These are phyloP conservation scores for Aurelia sp. DNA, from an alignment of 30 jellyfish, hydroid and myxozoan species.

Conservation along the genomic window DNA sequence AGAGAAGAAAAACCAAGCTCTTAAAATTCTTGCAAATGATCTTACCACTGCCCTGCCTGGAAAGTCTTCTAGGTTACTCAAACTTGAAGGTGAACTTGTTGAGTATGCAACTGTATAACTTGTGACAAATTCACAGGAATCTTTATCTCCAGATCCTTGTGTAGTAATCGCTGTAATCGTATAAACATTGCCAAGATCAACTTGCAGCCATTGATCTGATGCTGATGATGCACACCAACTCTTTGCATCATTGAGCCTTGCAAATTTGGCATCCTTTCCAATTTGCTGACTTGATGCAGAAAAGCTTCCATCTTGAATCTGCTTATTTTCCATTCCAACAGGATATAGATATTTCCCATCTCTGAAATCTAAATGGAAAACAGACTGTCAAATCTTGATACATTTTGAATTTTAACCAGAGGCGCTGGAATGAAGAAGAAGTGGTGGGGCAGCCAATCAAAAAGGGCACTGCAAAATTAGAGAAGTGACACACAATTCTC, in stretches of 20 bases:
- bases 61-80: slow-evolving; percentile 4
- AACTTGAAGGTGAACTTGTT: not conserved
- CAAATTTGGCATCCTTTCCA: slow-evolving; percentile 37
- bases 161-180: slow-evolving; percentile 6
- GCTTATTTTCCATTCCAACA: slow-evolving; percentile 16
- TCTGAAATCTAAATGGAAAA: not conserved
- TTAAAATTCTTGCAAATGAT: too few relatives aligned
- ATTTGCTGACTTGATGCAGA: not conserved
- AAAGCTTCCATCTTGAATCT: slow-evolving; percentile 5
- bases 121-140: slow-evolving; percentile 11
- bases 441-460: too few relatives aligned
- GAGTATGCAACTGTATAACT: slow-evolving; percentile 15
- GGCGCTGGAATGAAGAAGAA: too few relatives aligned
- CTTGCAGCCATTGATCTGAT: slow-evolving; percentile 33
- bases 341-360: slow-evolving; percentile 10
- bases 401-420: too few relatives aligned
- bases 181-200: slow-evolving; percentile 16
- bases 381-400: not conserved
- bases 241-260: slow-evolving; percentile 15
- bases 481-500: too few relatives aligned
- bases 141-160: slow-evolving; percentile 26
- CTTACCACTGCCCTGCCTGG: slow-evolving; percentile 35
- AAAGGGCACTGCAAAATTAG: too few relatives aligned
- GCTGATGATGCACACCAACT: slow-evolving; percentile 40
- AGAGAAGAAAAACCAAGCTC: too few relatives aligned